These are phyloP conservation scores for Rhadinocentrus ornatus DNA, from an alignment of 2,797 vertebrate genomes.

Conservation along the genomic window DNA sequence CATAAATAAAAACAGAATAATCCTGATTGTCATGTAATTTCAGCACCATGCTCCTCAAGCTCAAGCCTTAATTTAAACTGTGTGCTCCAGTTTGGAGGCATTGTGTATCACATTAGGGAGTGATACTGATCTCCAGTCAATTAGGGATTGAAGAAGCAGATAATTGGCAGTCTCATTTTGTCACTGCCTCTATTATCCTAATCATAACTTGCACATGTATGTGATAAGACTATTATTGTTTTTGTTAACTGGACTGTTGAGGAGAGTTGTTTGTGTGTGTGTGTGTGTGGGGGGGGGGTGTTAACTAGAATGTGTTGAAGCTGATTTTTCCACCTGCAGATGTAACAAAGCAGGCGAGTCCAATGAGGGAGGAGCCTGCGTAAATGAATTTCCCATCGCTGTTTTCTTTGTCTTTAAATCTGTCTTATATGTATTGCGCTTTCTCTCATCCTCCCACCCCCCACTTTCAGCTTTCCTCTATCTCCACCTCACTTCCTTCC, in stretches of 20 bases:
- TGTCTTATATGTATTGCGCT: constrained; percentile 15
- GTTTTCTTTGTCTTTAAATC: constrained; percentile 63
- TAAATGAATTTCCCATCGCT: constrained; percentile 54
- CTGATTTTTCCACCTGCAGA: constrained; percentile 58
- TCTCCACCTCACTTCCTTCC: constrained; percentile 12
- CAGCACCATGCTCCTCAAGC: constrained; percentile 12
- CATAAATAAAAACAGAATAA: constrained; percentile 27
- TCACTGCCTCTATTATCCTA: constrained; percentile 60
- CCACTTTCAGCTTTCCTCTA: neutral
- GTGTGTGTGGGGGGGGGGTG: neutral
- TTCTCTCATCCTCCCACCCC: constrained; percentile 11
- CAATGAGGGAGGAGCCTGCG: constrained; percentile 37
- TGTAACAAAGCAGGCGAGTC: constrained; percentile 56
- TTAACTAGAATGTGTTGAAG: constrained; percentile 66
- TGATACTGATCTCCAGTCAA: constrained; percentile 66
- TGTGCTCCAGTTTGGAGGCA: constrained; percentile 34
- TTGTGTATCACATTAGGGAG: constrained; percentile 54
- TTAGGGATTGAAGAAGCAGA: constrained; percentile 56
- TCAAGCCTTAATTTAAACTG: constrained; percentile 17
- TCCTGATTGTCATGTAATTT: constrained; percentile 44
- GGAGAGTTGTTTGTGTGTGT: constrained; percentile 31
- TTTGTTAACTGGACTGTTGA: constrained; percentile 67
- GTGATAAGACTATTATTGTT: constrained; percentile 68
- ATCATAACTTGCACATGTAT: constrained; percentile 61
- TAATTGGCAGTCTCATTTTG: constrained; percentile 69